Evolutionary conservation across 2,113 vertebrate species (phyloP), one percentile per base, ranked within the genome.

Genomic region (Chlorodrepanis virens): DNA sequence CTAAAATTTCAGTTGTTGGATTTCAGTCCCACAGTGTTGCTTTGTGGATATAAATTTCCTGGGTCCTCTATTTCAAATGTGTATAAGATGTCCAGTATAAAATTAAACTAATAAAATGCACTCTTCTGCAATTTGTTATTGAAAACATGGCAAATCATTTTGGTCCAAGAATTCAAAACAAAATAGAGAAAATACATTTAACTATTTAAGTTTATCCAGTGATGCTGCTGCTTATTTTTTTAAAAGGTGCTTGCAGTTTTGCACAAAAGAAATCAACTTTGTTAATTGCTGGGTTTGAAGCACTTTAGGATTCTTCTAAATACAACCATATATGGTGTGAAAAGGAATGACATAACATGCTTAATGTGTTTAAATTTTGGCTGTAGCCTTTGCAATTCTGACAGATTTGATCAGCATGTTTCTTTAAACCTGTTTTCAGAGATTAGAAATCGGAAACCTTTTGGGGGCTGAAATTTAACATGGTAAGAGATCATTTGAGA

Each of bases 41-140:
- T 96, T 91, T 90, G 65, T 95, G 92, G 65, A 54, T 94, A 74
- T 54, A 50, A 90, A 83, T 94, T 75, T 80, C 60, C 50, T 53
- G 47, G 70, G 96, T 97, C 96, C 60, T 6, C 65, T 85, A 97
- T 97, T 97, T 97, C 96, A 97, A 94, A 68, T 33, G 12, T 85
- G 60, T 91, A n/a, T 82, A 83, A 92, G 44, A 76, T 91, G 71
- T 95, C 90, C 88, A 88, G 88, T 96, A 94, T 96, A 90, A 97
- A 96, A 94, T 93, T 56, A 83, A 98, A 96, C 28, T 64, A 70
- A 85, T 91, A 94, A 91, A 90, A 90, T 76, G 15, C 56, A 77
- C 44, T 88, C 49, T 89, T 85, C 82, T 72, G 68, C 74, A 64
- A 19, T 92, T 77, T 61, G 8, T 90, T 79, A 40, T 6, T 88